Evolutionary conservation across 1,140 invertebrate species (phyloP).

Genomic region (Heliconius hermathena): DNA sequence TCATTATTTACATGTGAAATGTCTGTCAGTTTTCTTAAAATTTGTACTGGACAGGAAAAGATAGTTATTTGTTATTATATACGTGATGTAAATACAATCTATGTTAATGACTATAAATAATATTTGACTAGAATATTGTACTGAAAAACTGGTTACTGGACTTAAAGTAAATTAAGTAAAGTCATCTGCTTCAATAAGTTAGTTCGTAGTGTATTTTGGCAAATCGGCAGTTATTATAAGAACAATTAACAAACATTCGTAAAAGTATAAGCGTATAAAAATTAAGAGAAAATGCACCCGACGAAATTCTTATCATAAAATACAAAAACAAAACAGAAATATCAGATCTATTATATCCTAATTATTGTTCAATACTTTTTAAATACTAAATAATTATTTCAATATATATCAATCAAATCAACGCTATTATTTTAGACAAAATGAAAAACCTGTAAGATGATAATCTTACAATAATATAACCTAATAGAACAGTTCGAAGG

Average conservation of each 20-base stretch:
- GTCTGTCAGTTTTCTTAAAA: not conserved
- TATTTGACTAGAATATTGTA: slow-evolving; percentile 13
- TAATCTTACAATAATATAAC: not conserved
- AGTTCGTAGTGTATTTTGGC: slow-evolving; percentile 2
- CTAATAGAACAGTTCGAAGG: not conserved
- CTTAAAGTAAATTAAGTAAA: not conserved
- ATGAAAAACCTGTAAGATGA: not conserved
- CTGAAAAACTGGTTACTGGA: not conserved
- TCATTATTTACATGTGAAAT: not conserved
- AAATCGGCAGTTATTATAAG: slow-evolving; percentile 59
- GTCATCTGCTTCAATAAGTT: not conserved
- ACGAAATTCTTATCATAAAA: not conserved
- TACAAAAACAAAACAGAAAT: slow-evolving; percentile 2
- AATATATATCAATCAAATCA: not conserved
- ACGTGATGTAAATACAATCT: not conserved
- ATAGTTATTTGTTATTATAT: not conserved
- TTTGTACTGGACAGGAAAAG: not conserved
- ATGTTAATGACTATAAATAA: slow-evolving; percentile 9
- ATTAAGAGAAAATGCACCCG: slow-evolving; percentile 2
- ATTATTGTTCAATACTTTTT: slow-evolving; percentile 7
- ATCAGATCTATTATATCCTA: slow-evolving; percentile 20
- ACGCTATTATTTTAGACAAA: not conserved
- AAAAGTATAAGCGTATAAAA: slow-evolving; percentile 9
- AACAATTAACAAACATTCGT: slow-evolving; percentile 62
- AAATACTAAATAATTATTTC: slow-evolving; percentile 14